Conservation (phyloP, 2,888 invertebrate species). For the Rhagium mordax region DNA sequence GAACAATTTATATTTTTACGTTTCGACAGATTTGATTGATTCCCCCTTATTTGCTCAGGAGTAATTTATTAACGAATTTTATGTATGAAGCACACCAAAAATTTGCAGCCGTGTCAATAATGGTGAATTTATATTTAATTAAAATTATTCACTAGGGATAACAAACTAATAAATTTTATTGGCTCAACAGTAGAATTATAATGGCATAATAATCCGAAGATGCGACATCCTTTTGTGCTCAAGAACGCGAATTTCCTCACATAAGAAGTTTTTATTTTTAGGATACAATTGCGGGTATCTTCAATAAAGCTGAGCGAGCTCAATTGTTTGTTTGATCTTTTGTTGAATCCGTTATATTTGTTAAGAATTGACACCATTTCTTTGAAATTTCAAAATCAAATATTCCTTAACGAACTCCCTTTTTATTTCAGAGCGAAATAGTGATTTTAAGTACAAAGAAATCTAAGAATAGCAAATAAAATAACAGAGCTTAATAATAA, state of each 20-base stretch:
- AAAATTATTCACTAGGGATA: no score
- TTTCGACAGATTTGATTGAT: no score
- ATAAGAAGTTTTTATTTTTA: neutral
- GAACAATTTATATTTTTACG: no score
- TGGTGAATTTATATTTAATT: no score
- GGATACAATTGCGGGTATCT: conserved; percentile 3
- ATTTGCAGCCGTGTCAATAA: no score
- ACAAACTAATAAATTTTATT: no score
- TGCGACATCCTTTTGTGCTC: neutral
- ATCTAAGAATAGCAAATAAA: conserved; percentile 49
- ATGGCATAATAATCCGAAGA: no score
- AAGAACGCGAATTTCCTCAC: neutral
- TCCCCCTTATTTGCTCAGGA: no score
- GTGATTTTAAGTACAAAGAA: conserved; percentile 46
- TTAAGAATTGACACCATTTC: conserved; percentile 32
- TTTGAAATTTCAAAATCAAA: conserved; percentile 47
- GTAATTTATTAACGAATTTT: no score
- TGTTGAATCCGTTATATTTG: conserved; percentile 29
- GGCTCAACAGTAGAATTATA: no score
- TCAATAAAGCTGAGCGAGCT: neutral
- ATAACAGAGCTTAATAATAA: conserved; percentile 51
- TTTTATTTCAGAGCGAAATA: conserved; percentile 44
- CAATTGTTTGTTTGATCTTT: conserved; percentile 26
- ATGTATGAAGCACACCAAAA: no score
- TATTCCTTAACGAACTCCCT: conserved; percentile 47